Percentiles rank a stretch among this genome's conserved stretches.
Conservation (phyloP, 2,888 invertebrate species). For the Blera fallax region DNA sequence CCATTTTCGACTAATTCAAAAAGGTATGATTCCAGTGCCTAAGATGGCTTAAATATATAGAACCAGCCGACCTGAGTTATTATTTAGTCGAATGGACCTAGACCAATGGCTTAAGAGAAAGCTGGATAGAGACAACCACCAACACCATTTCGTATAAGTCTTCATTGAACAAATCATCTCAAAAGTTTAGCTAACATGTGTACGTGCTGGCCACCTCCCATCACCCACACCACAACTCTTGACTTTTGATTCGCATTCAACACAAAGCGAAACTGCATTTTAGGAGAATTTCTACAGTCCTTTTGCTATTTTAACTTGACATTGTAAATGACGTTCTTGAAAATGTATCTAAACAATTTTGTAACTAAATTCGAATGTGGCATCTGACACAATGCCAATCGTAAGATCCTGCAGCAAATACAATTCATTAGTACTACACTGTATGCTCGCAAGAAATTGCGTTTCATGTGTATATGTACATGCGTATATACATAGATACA, state of each 20-base stretch:
- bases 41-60: too few species aligned
- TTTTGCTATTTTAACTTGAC: not conserved
- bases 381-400: conserved; percentile 9
- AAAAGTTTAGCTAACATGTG: too few species aligned
- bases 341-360: not conserved
- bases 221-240: not conserved
- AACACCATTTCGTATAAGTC: too few species aligned
- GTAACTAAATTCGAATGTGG: not conserved
- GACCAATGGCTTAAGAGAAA: too few species aligned
- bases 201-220: too few species aligned
- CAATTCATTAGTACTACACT: not conserved
- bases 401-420: not conserved
- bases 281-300: not conserved
- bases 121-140: too few species aligned
- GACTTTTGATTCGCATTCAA: not conserved
- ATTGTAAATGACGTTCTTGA: not conserved
- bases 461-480: not conserved
- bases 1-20: too few species aligned
- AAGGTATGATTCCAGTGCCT: too few species aligned
- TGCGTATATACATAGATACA: not conserved
- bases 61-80: too few species aligned
- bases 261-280: not conserved
- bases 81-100: too few species aligned
- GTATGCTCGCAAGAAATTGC: not conserved
- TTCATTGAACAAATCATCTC: too few species aligned